Evolutionary conservation across 1,140 invertebrate genomes (phyloP), one percentile per base, ranked within the genome.

Genomic region (Eriocheir sinensis): DNA sequence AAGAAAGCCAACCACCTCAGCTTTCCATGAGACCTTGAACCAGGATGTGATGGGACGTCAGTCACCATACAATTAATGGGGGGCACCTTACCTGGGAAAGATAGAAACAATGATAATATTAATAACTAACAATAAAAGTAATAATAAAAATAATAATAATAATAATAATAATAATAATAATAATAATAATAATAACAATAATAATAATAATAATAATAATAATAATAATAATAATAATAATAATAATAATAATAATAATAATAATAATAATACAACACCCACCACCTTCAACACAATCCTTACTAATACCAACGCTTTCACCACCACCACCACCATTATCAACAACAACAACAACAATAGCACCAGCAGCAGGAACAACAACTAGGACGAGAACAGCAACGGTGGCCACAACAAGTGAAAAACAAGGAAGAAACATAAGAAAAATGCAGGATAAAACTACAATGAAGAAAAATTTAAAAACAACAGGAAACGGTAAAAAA

Each of bases 171-270:
- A 72, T 72, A 72, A 72, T 72, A 72, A 72, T 72, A 72, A 72
- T 72, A 72, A 72, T 72, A 72, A 72, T n/a, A 72, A 72, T 72
- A 72, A 72, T 72, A 1, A 17, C 1, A n/a, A 72, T 21, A n/a
- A 12, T n/a, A 8, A n/a, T n/a, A 12, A 72, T 72, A 48, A 48
- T 48, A 48, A 48, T 8, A 48, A 48, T 48, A 48, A 4, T 15
- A 48, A 8, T 48, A 48, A 72, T 72, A 72, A 72, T 72, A 72
- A 72, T 72, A 72, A 72, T n/a, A 72, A 72, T 72, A 72, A 72
- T 72, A 1, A 17, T 1, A n/a, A 72, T 21, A n/a, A 12, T n/a
- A 8, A n/a, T n/a, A 12, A 72, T 72, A 48, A 48, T 48, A 48
- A 48, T 8, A 48, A 48, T 48, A 48, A 4, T 15, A 48, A 8